Base-by-base conservation (phyloP, 2,113 vertebrate genomes). In the Myodes glareolus region DNA sequence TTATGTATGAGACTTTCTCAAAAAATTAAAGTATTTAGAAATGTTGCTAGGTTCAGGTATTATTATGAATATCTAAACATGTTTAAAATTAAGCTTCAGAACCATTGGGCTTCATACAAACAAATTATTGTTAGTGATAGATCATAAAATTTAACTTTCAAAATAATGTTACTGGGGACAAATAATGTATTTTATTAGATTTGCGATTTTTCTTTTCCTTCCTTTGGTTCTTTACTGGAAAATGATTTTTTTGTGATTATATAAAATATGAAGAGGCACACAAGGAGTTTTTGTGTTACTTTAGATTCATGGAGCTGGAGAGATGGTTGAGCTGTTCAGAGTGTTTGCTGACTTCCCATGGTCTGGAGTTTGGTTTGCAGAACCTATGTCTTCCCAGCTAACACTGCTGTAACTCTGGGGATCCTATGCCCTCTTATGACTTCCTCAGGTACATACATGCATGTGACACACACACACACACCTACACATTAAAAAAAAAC, bases 81-180 rank as follows among this genome's bases (percentile, higher is more conserved):
- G 13, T 75, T 94, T 94, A 88, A 91, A 93, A 78, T 84, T 95
- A 81, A 89, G 3, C 36, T 52, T 94, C 29, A 45, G 29, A 25
- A 68, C 75, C 76, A 91, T 68, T 67, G 80, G 89, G 5, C n/a
- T 63, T 11, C 12, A 19, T 21, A 78, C 65, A 91, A 94, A 88
- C 58, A 65, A 87, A 90, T 25, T 88, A 11, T 75, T 94, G 65
- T 50, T 84, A 82, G 61, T n/a, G 27, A 89, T 42, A 89, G 36
- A 13, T 92, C 47, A 94, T 70, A 85, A 92, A 86, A 80, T 86
- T 58, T 72, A 96, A 88, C 45, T 47, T 90, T 88, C 73, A 47
- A 90, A 90, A 58, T 89, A 72, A 31, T 45, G 55, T 36, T 88
- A 31, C 68, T 82, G 68, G 42, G 29, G 58, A 25, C 19, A 73